phyloP scores from a whole-genome alignment of 2,797 vertebrate genomes.

The Austrolebias charrua region DNA sequence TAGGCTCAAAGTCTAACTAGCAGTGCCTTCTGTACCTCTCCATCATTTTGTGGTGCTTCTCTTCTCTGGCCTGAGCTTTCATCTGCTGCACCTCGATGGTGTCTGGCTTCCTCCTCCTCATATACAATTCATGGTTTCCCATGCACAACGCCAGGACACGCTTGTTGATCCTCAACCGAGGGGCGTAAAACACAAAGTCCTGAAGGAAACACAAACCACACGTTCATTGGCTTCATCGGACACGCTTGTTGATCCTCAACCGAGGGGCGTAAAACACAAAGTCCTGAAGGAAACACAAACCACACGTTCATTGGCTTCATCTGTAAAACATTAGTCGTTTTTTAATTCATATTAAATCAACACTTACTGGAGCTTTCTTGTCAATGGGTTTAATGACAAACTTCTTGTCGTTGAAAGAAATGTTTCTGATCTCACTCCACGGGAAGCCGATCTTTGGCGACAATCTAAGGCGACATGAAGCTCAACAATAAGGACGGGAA shows the following conservation, averaged over 20 bases:
- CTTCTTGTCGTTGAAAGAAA: slow-evolving; percentile 99
- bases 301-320: too few species aligned
- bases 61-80: slow-evolving; percentile 96
- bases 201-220: too few species aligned
- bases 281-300: slow-evolving; percentile 75
- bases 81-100: slow-evolving; percentile 98
- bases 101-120: slow-evolving; percentile 95
- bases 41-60: slow-evolving; percentile 98
- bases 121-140: slow-evolving; percentile 98
- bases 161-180: slow-evolving; percentile 95
- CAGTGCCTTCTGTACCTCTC: slow-evolving; percentile 79
- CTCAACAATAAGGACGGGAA: neutral
- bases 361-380: slow-evolving; percentile 96
- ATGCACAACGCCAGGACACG: slow-evolving; percentile 94
- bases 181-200: slow-evolving; percentile 98
- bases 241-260: slow-evolving; percentile 64
- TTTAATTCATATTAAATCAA: neutral
- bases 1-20: too few species aligned
- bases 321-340: neutral
- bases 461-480: slow-evolving; percentile 76
- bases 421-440: slow-evolving; percentile 98
- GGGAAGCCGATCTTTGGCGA: slow-evolving; percentile 98
- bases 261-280: slow-evolving; percentile 97
- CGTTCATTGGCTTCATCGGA: neutral
- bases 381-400: slow-evolving; percentile 99